Conservation (phyloP, 2,888 invertebrate genomes). For the Meloe dianella region DNA sequence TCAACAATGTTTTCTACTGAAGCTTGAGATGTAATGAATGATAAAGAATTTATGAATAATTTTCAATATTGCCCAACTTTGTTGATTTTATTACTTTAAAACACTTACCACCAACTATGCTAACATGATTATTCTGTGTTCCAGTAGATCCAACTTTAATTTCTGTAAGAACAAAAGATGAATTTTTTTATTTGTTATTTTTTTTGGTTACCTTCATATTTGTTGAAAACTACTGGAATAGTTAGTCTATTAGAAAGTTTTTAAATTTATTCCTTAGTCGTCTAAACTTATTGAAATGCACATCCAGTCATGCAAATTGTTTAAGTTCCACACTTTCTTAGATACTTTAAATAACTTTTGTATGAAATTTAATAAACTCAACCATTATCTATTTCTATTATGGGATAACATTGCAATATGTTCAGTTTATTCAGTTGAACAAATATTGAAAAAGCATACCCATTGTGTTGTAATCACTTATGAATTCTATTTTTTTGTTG, state of each 20-base stretch:
- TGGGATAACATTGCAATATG: too few relatives aligned
- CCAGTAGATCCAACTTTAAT: constrained; percentile 59
- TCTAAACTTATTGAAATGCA: constrained; percentile 1
- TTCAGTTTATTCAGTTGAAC: too few relatives aligned
- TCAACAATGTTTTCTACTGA: too few relatives aligned
- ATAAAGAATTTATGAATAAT: too few relatives aligned
- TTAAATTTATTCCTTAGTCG: constrained; percentile 3
- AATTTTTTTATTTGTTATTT: neutral
- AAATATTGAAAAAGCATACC: too few relatives aligned
- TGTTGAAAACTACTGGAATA: neutral
- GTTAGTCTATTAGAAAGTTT: constrained; percentile 19
- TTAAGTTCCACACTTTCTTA: neutral
- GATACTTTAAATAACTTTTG: neutral
- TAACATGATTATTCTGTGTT: constrained; percentile 58
- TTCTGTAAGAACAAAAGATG: constrained; percentile 53
- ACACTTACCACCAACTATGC: constrained; percentile 59
- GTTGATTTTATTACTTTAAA: constrained; percentile 12
- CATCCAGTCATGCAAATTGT: neutral
- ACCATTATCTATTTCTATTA: neutral
- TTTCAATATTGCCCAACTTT: too few relatives aligned
- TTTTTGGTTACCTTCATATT: neutral
- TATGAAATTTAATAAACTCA: constrained; percentile 4
- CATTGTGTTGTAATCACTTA: too few relatives aligned
- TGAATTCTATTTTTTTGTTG: too few relatives aligned
- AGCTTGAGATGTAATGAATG: too few relatives aligned